These are phyloP conservation scores for Asarcornis scutulata DNA, from an alignment of 2,113 vertebrate species.

Conservation along the genomic window DNA sequence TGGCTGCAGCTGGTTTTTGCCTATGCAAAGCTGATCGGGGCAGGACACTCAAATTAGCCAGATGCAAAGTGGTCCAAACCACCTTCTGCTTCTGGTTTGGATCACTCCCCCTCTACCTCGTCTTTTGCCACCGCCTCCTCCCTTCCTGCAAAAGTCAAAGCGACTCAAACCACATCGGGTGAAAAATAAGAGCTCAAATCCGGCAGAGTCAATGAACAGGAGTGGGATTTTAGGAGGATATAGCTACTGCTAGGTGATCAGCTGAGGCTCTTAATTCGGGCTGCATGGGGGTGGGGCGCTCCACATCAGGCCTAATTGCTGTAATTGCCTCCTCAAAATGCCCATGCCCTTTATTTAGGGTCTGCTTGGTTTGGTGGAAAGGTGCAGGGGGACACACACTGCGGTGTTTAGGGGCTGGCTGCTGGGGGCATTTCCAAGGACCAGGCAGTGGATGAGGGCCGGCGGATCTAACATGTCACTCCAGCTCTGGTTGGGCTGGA, in stretches of 20 bases:
- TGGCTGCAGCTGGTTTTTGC: background rate
- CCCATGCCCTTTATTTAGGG: background rate
- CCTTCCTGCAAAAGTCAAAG: background rate
- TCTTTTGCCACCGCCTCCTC: background rate
- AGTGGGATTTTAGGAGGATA: background rate
- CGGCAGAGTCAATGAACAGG: background rate
- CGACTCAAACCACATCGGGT: background rate
- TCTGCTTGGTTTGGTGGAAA: background rate
- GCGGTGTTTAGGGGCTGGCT: background rate
- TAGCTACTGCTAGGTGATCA: background rate
- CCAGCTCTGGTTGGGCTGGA: background rate
- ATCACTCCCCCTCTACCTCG: background rate
- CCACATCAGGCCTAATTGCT: background rate
- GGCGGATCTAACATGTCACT: fast-evolving
- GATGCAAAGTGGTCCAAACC: background rate
- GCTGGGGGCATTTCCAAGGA: background rate
- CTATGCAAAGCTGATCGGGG: background rate
- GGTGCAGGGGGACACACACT: background rate
- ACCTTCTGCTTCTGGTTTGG: background rate
- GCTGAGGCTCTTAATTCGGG: background rate
- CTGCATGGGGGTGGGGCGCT: background rate
- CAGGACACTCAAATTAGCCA: background rate
- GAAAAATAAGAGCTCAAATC: background rate
- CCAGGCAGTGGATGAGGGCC: background rate
- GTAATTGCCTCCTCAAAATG: background rate